Evolutionary conservation across 2,797 vertebrate species (phyloP).

Genomic region (Notolepis coatsorum): DNA sequence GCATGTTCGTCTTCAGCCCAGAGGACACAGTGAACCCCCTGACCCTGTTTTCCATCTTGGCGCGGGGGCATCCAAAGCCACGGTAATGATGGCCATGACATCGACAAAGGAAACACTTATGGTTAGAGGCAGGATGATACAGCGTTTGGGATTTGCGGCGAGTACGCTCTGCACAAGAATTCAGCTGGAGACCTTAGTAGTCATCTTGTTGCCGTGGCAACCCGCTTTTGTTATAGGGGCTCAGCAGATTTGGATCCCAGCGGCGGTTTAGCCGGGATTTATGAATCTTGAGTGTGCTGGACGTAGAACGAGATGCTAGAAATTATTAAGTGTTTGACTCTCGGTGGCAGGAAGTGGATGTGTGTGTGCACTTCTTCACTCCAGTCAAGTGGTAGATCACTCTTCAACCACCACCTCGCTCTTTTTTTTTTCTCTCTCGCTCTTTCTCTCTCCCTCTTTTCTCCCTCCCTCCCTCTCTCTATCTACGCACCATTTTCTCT

Average conservation of each 20-base stretch:
- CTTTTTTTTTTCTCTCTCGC: conserved; percentile 44
- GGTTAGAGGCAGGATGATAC: conserved; percentile 58
- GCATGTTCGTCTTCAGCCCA: conserved; percentile 4
- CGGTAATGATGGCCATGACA: conserved; percentile 48
- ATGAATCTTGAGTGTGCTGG: conserved; percentile 56
- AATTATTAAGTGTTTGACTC: conserved; percentile 70
- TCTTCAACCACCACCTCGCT: too few relatives aligned
- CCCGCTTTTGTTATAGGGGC: conserved; percentile 66
- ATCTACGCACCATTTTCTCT: conserved; percentile 35
- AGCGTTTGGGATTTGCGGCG: conserved; percentile 64
- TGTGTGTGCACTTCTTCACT: conserved; percentile 40
- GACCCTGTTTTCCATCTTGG: conserved; percentile 46
- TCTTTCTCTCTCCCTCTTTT: neutral
- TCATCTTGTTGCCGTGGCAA: conserved; percentile 62
- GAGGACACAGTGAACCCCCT: conserved; percentile 54
- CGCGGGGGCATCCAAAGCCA: conserved; percentile 26
- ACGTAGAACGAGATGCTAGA: conserved; percentile 62
- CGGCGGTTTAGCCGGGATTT: conserved; percentile 66
- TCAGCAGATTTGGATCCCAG: conserved; percentile 60
- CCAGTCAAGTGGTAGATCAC: conserved; percentile 59
- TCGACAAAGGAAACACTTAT: conserved; percentile 61
- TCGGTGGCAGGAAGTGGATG: conserved; percentile 45
- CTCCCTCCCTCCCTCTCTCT: neutral
- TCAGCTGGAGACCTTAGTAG: conserved; percentile 51
- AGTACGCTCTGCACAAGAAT: conserved; percentile 50